Base-by-base conservation (phyloP, 2,113 vertebrate species). In the Gadus macrocephalus region DNA sequence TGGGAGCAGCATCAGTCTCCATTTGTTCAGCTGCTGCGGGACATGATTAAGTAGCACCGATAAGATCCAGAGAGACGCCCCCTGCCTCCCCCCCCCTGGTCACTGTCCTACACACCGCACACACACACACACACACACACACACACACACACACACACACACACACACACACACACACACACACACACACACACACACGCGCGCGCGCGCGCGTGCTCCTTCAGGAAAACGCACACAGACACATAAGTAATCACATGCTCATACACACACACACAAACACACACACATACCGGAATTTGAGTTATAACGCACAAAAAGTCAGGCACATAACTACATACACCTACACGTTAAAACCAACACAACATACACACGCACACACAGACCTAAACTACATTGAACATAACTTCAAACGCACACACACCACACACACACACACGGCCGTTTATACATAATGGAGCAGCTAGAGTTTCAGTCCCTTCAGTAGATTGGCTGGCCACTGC, bases 1-100 rank as follows among this genome's bases (percentile, higher is more conserved):
- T 55, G 65, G 67, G 62, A 61, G 67, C 22, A 42, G 61, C 72
- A 74, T 80, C 78, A 71, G 63, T 76, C 77, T 80, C 49, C 67
- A 71, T 84, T 82, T 78, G 68, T 78, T 76, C 76, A 81, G 79
- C 79, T 81, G 75, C 72, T 73, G 53, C 58, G 62, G 71, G 74
- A 79, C 71, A 58, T 71, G 81, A 83, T 59, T 69, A 75, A 81
- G 72, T 78, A 75, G 66, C 78, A 53, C 62, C 62, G 82, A 83
- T 75, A 79, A 75, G 71, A 74, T 53, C 62, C 70, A 74, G 64
- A 64, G 72, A 77, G 71, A 64, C 73, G 65, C 58, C 53, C 67
- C 31, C n/a, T 62, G 19, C 60, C 3, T 6, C 16, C 15, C 20
- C 60, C 11, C 60, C n/a, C 15, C 53, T 15, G 9, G 15, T 38